phyloP scores from a whole-genome alignment of 2,888 invertebrate genomes.

The Spatulosminthurus flaviceps region DNA sequence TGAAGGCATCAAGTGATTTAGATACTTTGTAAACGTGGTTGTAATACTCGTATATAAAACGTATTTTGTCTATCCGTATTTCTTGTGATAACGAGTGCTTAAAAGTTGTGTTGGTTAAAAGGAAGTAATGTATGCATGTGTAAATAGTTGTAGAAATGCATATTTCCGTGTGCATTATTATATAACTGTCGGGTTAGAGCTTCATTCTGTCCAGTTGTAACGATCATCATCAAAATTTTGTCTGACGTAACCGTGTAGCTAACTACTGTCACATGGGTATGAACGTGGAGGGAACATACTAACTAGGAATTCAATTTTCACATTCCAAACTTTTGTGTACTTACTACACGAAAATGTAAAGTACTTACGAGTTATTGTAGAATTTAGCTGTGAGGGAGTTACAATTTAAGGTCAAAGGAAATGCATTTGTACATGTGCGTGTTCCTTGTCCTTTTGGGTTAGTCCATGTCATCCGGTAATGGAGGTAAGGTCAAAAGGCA shows the following conservation, averaged over 20 bases:
- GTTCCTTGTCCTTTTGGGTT: too few species aligned
- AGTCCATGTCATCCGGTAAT: too few species aligned
- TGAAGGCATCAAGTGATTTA: background rate
- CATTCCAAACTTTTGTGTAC: conserved; percentile 1
- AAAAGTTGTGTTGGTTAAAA: background rate
- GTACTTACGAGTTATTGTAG: background rate
- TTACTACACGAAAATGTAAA: background rate
- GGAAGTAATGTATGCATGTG: background rate
- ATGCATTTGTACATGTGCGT: too few species aligned
- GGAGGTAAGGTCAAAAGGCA: too few species aligned
- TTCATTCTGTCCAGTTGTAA: conserved; percentile 15
- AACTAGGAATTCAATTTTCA: background rate
- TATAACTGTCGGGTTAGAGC: conserved; percentile 12
- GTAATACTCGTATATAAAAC: conserved; percentile 6
- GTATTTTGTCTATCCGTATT: background rate
- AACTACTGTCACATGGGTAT: background rate
- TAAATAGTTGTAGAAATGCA: background rate
- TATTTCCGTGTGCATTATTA: background rate
- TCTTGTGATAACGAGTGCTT: conserved; percentile 23
- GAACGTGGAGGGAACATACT: background rate
- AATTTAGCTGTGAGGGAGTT: background rate
- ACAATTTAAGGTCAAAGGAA: too few species aligned
- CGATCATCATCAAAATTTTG: background rate
- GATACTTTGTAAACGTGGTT: background rate
- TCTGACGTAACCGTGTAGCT: background rate